Evolutionary conservation across 2,113 vertebrate species (phyloP), one percentile per base, ranked within the genome.

Genomic region (Thunnus thynnus): DNA sequence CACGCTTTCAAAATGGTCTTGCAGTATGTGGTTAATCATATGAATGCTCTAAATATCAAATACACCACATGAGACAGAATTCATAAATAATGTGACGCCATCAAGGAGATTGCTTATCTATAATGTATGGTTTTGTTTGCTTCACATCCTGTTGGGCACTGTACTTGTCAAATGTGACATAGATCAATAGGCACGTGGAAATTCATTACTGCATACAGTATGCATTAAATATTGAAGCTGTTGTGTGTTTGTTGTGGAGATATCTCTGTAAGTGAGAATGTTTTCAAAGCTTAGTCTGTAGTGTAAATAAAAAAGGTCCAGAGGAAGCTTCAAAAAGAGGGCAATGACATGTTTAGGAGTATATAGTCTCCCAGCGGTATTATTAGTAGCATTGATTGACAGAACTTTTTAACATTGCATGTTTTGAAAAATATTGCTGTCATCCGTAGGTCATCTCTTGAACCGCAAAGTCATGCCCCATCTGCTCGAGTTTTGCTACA

Each of bases 71-170:
- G 32, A 79, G 78, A 70, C 50, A 56, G 67, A 51, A 58, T 69
- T 82, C 65, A 86, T 88, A 77, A 90, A 90, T 88, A 86, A 89
- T 76, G 64, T 63, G 82, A 84, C 2, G 7, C 74, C 69, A 82
- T 88, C 55, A 81, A 74, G 76, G 44, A 75, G 78, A 87, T 80
- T 60, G 83, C 89, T 86, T 63, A 91, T 93, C 81, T 86, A 88
- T 93, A 86, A 91, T 91, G 65, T 69, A 91, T 83, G 74, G 20
- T 63, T 79, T 82, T 81, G 77, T 88, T 89, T 89, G 85, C 77
- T 68, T 64, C 69, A n/a, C 71, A 71, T 74, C 58, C 48, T 82
- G 65, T 63, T 9, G 78, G 62, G 68, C 51, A 30, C 57, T 36
- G 69, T 52, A 22, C 55, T 70, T 72, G 81, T 67, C 54, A 65